Percentiles rank a stretch among this genome's conserved stretches.
Evolutionary conservation across 2,797 vertebrate genomes (phyloP).

Genomic region (Leucoraja ocellata): DNA sequence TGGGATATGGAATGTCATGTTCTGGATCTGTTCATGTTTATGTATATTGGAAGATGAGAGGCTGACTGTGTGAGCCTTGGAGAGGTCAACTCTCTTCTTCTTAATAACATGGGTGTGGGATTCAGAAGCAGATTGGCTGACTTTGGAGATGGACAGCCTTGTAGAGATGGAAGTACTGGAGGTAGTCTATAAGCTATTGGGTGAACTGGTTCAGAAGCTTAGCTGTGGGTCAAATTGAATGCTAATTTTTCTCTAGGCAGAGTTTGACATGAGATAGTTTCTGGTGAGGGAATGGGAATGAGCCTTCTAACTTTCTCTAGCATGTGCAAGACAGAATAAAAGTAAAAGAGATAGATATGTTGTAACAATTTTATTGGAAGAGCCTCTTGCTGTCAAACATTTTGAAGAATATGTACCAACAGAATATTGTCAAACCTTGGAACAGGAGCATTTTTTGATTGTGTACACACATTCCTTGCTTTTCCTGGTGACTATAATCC

Average conservation of each 20-base stretch:
- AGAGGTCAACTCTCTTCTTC: neutral
- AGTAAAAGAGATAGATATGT: neutral
- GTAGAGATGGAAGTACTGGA: no score
- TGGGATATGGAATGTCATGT: neutral
- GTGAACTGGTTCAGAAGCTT: neutral
- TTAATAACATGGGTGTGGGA: neutral
- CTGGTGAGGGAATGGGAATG: neutral
- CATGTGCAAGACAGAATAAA: neutral
- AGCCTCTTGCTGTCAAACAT: neutral
- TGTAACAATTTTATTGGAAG: neutral
- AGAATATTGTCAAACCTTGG: neutral
- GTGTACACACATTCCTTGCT: neutral
- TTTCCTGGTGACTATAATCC: neutral
- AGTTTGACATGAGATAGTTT: neutral
- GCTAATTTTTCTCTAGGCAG: neutral
- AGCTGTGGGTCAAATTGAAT: neutral
- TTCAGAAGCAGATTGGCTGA: neutral
- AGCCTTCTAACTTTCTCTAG: neutral
- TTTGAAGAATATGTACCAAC: neutral
- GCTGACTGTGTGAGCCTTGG: neutral
- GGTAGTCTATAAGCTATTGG: neutral
- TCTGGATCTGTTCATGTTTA: neutral
- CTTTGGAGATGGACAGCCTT: neutral
- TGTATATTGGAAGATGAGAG: neutral
- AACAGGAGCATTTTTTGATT: neutral